A percentile compares a stretch with the other conserved stretches of the same genome.
Evolutionary conservation across 2,113 vertebrate species (phyloP).

Genomic region (Hippoglossus stenolepis): DNA sequence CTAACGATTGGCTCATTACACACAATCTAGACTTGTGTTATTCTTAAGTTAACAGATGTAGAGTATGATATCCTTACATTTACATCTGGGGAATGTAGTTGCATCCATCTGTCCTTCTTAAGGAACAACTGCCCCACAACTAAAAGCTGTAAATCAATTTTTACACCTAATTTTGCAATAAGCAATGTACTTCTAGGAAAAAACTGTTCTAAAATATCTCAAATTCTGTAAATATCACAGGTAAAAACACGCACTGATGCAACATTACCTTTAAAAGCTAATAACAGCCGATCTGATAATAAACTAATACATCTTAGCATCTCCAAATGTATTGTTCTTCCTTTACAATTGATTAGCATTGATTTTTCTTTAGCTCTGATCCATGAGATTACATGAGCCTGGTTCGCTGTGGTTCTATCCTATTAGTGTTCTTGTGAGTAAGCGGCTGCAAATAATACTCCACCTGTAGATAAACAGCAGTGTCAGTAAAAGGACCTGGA

Average conservation of each 20-base stretch:
- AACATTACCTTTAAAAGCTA: not conserved
- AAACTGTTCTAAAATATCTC: too few species aligned
- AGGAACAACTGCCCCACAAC: too few species aligned
- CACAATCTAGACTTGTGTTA: too few species aligned
- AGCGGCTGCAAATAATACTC: constrained; percentile 16
- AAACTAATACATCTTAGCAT: not conserved
- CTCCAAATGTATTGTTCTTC: not conserved
- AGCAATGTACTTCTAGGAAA: too few species aligned
- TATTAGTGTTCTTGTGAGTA: constrained; percentile 36
- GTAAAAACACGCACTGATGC: too few species aligned
- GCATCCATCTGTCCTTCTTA: too few species aligned
- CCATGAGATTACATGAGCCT: constrained; percentile 11
- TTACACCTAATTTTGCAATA: too few species aligned
- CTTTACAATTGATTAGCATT: constrained; percentile 13
- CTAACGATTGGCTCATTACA: not conserved
- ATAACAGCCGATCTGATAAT: not conserved
- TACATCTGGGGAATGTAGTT: too few species aligned
- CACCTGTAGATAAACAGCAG: constrained; percentile 34
- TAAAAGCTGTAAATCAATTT: too few species aligned
- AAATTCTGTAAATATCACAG: too few species aligned
- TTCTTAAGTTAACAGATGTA: too few species aligned
- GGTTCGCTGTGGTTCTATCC: constrained; percentile 10
- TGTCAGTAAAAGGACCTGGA: constrained; percentile 41
- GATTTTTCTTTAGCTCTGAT: constrained; percentile 25
- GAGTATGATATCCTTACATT: too few species aligned